Percentiles rank a stretch among this genome's conserved stretches.
These are phyloP conservation scores for Sturnira hondurensis DNA, from an alignment of 2,113 vertebrate genomes.

Conservation along the genomic window DNA sequence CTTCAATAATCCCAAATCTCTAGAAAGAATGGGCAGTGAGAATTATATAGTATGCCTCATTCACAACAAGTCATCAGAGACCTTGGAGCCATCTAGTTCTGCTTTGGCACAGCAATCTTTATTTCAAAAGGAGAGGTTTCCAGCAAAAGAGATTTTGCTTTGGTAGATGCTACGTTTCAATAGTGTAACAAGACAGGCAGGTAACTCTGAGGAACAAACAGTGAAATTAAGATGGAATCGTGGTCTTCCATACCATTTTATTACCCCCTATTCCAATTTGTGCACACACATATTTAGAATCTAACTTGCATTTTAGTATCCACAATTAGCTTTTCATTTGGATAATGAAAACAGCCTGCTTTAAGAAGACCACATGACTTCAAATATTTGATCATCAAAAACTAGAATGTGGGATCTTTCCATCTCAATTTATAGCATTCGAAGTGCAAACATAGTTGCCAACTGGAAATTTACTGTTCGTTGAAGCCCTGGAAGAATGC, in stretches of 20 bases:
- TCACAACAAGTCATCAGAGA: conserved; percentile 54
- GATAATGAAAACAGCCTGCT: conserved; percentile 32
- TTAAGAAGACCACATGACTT: not conserved
- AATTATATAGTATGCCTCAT: conserved; percentile 2
- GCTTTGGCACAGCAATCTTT: not conserved
- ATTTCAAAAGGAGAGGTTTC: conserved; percentile 40
- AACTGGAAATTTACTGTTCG: conserved; percentile 54
- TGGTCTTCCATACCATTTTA: not conserved
- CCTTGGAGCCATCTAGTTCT: not conserved
- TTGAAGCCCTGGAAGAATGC: conserved; percentile 22
- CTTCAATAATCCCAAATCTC: conserved; percentile 63
- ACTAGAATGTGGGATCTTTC: conserved; percentile 13
- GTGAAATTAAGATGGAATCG: not conserved
- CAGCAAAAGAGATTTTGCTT: not conserved
- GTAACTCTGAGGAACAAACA: not conserved
- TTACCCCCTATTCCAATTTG: not conserved
- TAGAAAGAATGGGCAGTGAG: conserved; percentile 51
- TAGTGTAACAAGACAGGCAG: not conserved
- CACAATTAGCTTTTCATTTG: conserved; percentile 29
- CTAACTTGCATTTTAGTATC: conserved; percentile 33
- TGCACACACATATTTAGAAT: not conserved
- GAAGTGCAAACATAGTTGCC: not conserved
- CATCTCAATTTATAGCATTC: conserved; percentile 47
- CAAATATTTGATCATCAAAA: conserved; percentile 37
- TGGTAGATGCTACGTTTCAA: conserved; percentile 13